Evolutionary conservation across 2,113 vertebrate genomes (phyloP), one percentile per base, ranked within the genome.

Genomic region (Eleginops maclovinus): DNA sequence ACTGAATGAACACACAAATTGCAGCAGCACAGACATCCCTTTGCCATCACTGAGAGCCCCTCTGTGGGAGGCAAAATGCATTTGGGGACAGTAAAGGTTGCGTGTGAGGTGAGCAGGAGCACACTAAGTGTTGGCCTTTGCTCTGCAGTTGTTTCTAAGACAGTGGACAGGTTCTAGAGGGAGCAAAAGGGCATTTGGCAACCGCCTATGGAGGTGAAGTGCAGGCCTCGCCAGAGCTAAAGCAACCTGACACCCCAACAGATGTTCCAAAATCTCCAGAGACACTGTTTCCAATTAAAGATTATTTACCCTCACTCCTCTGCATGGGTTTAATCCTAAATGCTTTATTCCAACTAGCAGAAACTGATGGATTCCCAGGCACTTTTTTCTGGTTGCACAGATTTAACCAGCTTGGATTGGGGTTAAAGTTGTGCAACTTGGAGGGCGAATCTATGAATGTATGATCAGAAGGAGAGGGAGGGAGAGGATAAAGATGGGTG

Each of bases 181-280:
- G 73, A 3, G 19, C 77, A 80, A 79, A 79, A 72, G 89, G 68
- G 60, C 91, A 54, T 36, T 79, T 49, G 64, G 56, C 93, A 92
- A 71, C 77, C 80, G 86, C 88, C 22, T 46, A 61, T 43, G 62
- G 93, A 95, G 92, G 93, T 91, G 93, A 94, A 94, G 95, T 93
- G 88, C 92, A 91, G 84, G 81, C 75, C 90, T 90, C 83, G 87
- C 79, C 76, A 91, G 93, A 77, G 92, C 46, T 84, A 19, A 85
- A 89, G 93, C 87, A 51, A 77, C 88, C 88, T 1, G 68, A 93
- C 94, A 92, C 93, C 93, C 53, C 60, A 19, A 89, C 95, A 96
- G 91, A 92, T 93, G 91, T 84, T 89, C 47, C 41, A 19, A 49
- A 73, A 92, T 81, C 94, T 89, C 88, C 51, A 47, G 65, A 79